Evolutionary conservation across 2,113 vertebrate species (phyloP).

Genomic region (Lutjanus erythropterus): DNA sequence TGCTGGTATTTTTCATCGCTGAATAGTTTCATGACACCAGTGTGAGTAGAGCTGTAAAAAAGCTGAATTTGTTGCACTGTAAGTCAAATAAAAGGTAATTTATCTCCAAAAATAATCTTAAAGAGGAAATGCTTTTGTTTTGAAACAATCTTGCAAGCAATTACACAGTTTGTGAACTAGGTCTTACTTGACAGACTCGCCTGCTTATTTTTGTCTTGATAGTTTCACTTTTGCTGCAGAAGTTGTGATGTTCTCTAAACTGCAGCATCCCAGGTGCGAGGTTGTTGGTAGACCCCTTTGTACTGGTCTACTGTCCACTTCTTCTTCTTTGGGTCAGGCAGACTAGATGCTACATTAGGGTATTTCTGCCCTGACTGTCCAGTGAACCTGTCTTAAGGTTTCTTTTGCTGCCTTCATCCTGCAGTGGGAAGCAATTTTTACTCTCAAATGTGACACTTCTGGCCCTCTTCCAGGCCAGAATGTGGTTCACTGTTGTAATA

Average conservation of each 20-base stretch:
- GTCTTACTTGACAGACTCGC: neutral
- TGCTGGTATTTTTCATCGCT: neutral
- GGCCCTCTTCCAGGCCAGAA: too few relatives aligned
- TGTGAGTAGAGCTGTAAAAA: neutral
- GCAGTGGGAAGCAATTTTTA: too few relatives aligned
- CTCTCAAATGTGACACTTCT: too few relatives aligned
- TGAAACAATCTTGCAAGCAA: neutral
- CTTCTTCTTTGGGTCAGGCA: too few relatives aligned
- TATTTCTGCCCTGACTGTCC: too few relatives aligned
- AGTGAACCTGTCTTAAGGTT: too few relatives aligned
- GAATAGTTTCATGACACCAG: neutral
- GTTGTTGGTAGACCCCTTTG: neutral
- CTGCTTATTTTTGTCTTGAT: neutral
- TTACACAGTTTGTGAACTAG: neutral
- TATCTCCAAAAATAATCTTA: neutral
- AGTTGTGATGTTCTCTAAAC: neutral
- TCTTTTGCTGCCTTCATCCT: too few relatives aligned
- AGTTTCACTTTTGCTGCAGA: neutral
- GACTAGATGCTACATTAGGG: too few relatives aligned
- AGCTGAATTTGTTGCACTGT: neutral
- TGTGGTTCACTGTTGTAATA: too few relatives aligned
- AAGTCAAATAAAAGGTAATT: neutral
- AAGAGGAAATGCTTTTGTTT: neutral
- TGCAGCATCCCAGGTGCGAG: conserved; percentile 5
- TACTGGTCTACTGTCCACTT: too few relatives aligned